These are phyloP conservation scores for Pungitius pungitius DNA, from an alignment of 2,113 vertebrate species.

Conservation along the genomic window DNA sequence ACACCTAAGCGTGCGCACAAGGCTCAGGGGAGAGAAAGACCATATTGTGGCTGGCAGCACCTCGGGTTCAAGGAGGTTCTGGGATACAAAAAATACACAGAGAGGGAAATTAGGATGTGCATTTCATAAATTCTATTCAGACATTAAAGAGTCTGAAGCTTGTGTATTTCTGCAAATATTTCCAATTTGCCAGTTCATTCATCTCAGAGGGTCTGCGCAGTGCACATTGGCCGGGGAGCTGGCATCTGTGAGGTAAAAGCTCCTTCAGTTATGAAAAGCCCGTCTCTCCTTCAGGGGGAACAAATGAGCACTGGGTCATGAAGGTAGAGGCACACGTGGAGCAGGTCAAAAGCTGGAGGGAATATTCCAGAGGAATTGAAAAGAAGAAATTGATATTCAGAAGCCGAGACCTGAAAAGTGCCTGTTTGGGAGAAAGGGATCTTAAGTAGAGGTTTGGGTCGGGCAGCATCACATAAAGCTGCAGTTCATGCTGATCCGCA, in stretches of 20 bases:
- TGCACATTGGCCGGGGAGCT: background rate
- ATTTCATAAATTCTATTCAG: background rate
- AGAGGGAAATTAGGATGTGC: background rate
- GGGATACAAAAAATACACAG: background rate
- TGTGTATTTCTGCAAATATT: background rate
- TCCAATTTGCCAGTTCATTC: background rate
- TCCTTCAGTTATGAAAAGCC: constrained; percentile 24
- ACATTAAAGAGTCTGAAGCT: background rate
- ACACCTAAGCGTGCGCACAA: constrained; percentile 1
- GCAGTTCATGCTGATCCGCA: background rate
- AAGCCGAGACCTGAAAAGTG: constrained; percentile 42
- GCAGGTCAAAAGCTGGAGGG: constrained; percentile 12
- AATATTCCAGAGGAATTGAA: constrained; percentile 26
- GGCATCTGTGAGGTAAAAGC: constrained; percentile 7
- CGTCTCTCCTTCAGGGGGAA: constrained; percentile 25
- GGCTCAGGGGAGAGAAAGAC: background rate
- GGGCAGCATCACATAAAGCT: constrained; percentile 10
- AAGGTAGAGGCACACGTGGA: constrained; percentile 25
- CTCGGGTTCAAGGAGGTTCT: background rate
- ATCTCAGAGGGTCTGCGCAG: background rate
- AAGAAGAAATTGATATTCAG: constrained; percentile 43
- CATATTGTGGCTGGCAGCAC: background rate
- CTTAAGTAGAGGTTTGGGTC: constrained; percentile 15
- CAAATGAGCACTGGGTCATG: constrained; percentile 33
- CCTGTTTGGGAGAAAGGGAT: background rate